These are phyloP conservation scores for Sisor rabdophorus DNA, from an alignment of 2,113 vertebrate species.

Conservation along the genomic window DNA sequence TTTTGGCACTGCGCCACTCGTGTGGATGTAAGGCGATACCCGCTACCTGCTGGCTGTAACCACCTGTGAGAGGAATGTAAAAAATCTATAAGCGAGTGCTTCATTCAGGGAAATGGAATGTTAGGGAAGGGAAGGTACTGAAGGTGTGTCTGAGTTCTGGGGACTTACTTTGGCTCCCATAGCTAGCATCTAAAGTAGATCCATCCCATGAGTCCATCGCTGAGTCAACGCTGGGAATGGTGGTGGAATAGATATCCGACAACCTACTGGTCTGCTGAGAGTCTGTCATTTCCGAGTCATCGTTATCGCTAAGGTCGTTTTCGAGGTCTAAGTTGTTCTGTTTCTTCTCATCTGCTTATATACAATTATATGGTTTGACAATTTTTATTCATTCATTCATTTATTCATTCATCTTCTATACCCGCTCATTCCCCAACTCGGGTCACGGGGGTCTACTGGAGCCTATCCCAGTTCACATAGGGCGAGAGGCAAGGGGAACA, in stretches of 20 bases:
- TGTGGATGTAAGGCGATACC: slow-evolving; percentile 77
- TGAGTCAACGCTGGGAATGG: slow-evolving; percentile 87
- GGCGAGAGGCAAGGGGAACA: too few relatives aligned
- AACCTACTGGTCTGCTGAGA: slow-evolving; percentile 82
- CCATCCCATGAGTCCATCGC: slow-evolving; percentile 96
- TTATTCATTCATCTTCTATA: too few relatives aligned
- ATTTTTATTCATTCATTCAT: too few relatives aligned
- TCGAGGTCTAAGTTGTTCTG: slow-evolving; percentile 68
- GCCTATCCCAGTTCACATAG: too few relatives aligned
- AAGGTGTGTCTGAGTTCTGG: background rate
- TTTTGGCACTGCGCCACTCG: slow-evolving; percentile 80
- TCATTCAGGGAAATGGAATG: background rate
- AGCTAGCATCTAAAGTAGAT: slow-evolving; percentile 82
- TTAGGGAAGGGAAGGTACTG: background rate
- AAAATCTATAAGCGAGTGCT: background rate
- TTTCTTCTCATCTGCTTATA: slow-evolving; percentile 68
- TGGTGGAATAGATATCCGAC: slow-evolving; percentile 80
- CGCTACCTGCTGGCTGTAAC: slow-evolving; percentile 73
- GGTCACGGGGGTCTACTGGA: too few relatives aligned
- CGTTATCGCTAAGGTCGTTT: slow-evolving; percentile 79
- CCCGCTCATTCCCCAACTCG: too few relatives aligned
- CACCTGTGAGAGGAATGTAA: slow-evolving; percentile 62
- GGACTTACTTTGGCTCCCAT: slow-evolving; percentile 81
- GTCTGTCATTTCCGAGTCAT: slow-evolving; percentile 81
- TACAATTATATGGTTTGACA: too few relatives aligned